Conservation (phyloP, 1,140 invertebrate genomes). For the Papilio xuthus region DNA sequence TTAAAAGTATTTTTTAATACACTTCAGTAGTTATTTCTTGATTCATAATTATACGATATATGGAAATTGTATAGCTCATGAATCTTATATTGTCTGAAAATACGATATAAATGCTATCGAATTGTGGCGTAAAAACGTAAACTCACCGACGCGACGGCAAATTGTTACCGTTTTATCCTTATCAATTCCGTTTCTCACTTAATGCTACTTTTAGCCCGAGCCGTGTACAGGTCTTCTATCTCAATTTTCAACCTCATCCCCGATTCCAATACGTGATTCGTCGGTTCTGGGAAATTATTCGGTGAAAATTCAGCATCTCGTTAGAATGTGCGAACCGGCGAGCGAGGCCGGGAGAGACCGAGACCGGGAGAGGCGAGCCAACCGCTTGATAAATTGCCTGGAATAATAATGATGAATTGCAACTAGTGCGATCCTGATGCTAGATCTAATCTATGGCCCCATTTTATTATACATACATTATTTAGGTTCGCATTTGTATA, state of each 20-base stretch:
- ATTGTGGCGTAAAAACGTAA: neutral
- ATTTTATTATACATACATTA: constrained; percentile 51
- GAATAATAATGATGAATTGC: constrained; percentile 82
- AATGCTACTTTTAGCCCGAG: constrained; percentile 61
- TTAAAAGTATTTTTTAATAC: neutral
- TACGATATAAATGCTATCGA: neutral
- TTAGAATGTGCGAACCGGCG: constrained; percentile 77
- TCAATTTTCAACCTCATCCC: constrained; percentile 77
- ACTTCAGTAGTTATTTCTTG: neutral
- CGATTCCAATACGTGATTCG: constrained; percentile 81
- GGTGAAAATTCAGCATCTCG: constrained; percentile 81
- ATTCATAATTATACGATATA: neutral
- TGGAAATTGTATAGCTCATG: too few species aligned
- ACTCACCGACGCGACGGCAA: neutral
- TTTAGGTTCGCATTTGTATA: constrained; percentile 16
- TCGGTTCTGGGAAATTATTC: constrained; percentile 78
- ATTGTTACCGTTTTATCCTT: constrained; percentile 32
- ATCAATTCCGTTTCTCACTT: constrained; percentile 41
- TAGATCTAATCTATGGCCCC: constrained; percentile 68
- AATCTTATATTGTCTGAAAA: neutral
- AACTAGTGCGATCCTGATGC: constrained; percentile 71
- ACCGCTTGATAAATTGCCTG: constrained; percentile 81
- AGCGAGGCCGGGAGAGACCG: constrained; percentile 55
- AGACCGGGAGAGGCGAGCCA: constrained; percentile 65
- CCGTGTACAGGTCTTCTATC: constrained; percentile 78